These are phyloP conservation scores for Achlya flavicornis DNA, from an alignment of 2,888 invertebrate species.

Conservation along the genomic window DNA sequence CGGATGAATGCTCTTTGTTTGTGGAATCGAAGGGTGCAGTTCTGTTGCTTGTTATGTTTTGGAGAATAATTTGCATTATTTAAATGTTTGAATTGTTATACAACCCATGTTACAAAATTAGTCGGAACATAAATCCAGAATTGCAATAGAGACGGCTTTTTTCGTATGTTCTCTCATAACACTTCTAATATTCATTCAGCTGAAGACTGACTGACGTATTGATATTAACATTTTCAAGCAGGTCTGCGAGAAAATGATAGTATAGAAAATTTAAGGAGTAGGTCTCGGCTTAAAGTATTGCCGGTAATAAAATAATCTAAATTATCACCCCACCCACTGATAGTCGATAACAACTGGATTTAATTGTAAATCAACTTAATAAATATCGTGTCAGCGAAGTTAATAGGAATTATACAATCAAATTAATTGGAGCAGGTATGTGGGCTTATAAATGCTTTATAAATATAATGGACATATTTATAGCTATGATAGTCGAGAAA, in stretches of 20 bases:
- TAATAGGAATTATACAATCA: slow-evolving; percentile 9
- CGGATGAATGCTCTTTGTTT: slow-evolving; percentile 64
- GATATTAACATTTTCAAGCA: not conserved
- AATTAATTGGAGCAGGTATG: slow-evolving; percentile 3
- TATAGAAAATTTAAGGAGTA: not conserved
- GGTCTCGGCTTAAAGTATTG: not conserved
- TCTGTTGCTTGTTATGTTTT: slow-evolving; percentile 18
- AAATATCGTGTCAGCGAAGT: slow-evolving; percentile 7
- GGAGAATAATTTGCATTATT: too few species aligned
- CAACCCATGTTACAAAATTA: not conserved
- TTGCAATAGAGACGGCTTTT: not conserved
- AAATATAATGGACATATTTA: slow-evolving; percentile 2
- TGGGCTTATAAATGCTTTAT: slow-evolving; percentile 1
- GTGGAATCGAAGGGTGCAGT: slow-evolving; percentile 24
- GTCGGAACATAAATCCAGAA: not conserved
- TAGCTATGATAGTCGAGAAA: not conserved
- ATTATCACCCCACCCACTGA: slow-evolving; percentile 5
- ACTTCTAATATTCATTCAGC: not conserved
- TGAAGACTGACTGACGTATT: not conserved
- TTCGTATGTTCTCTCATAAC: not conserved
- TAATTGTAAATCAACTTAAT: slow-evolving; percentile 13
- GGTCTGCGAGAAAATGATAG: not conserved
- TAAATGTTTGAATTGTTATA: too few species aligned
- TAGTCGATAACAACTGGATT: slow-evolving; percentile 6
- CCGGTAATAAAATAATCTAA: not conserved